Evolutionary conservation across 2,888 invertebrate species (phyloP), one percentile per base, ranked within the genome.

Genomic region (Eristalis arbustorum): DNA sequence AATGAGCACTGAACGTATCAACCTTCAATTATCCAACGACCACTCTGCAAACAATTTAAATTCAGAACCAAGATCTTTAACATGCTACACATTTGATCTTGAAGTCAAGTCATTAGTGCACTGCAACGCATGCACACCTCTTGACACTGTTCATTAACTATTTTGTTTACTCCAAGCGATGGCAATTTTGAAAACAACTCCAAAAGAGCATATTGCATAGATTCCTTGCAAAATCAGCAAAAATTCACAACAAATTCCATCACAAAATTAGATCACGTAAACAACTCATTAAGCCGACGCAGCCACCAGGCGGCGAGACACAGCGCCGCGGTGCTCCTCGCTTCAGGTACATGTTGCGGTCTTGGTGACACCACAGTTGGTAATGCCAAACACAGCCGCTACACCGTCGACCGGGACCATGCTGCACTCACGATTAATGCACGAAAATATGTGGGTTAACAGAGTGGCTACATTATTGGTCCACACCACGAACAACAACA

Each of bases 351-450:
- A 42, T 1, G 37, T 66, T 78, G 72, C 83, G 83, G 74, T 83
- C 79, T 83, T 72, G 75, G 83, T 79, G 87, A 87, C 79, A 87
- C 87, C 71, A 78, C 78, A 87, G 62, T 74, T 83, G 87, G 77
- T 75, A 78, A 83, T 87, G 87, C 61, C 66, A 71, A 83, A 67
- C 42, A 72, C 59, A 34, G 61, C 13, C 31, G 69, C 49, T 71
- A 49, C 67, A 75, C 28, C 28, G 62, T 49, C 23, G 34, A 66
- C n/a, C 42, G 72, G 72, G 71, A 87, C 72, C 78, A 59, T 23
- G 23, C 42, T 22, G 57, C 28, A 73, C 37, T 67, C 57, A 61
- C 71, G 75, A 79, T 75, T 75, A 75, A 67, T 85, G 61, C 71
- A 71, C 57, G 14, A 66, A 67, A 67, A 72, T 74, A 87, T 87